Base-by-base conservation (phyloP, 2,888 invertebrate species). In the Parnassius glacialis region DNA sequence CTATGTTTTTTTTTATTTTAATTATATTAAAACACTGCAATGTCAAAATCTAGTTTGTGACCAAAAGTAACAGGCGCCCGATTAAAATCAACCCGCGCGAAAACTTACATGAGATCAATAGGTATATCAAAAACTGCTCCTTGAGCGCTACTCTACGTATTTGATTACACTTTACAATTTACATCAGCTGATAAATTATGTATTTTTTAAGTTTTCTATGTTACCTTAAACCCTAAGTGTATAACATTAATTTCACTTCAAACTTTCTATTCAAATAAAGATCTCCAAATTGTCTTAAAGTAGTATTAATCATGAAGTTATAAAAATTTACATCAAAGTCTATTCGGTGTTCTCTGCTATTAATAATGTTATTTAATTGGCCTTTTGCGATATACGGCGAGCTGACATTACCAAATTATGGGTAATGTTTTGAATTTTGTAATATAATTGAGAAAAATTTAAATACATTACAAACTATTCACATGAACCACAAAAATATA, bases 101-200 rank as follows among this genome's bases (percentile, higher is more conserved):
- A 58, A 62, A 62, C 55, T 63, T 63, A 52, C 43, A 80, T 87
- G 87, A 88, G 88, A 88, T 88, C 88, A 86, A 80, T 80, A 75
- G 54, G 58, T 74, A 76, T 76, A 71, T 70, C 67, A 75, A 75
- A 78, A 76, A 66, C 70, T 64, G 84, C 84, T 84, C 85, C 80
- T 74, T 70, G 85, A 84, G 85, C 83, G 64, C 64, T 67, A 68
- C 67, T 66, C 69, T 73, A 76, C 52, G 57, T 65, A 64, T 68
- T 64, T 69, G 71, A 70, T 69, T 72, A 74, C 69, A 74, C 67
- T 78, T 76, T 75, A 77, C 73, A 80, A 75, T 77, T 80, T 78
- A 74, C 70, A 70, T 70, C 68, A 71, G 3, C 34, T 52, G 34
- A 75, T 75, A 71, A 75, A 73, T n/a, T 65, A 51, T 44, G 66